A percentile compares a stretch with the other conserved stretches of the same genome.
These are phyloP conservation scores for Microctenopoma stevenorrisi DNA, from an alignment of 2,797 vertebrate genomes.

Conservation along the genomic window DNA sequence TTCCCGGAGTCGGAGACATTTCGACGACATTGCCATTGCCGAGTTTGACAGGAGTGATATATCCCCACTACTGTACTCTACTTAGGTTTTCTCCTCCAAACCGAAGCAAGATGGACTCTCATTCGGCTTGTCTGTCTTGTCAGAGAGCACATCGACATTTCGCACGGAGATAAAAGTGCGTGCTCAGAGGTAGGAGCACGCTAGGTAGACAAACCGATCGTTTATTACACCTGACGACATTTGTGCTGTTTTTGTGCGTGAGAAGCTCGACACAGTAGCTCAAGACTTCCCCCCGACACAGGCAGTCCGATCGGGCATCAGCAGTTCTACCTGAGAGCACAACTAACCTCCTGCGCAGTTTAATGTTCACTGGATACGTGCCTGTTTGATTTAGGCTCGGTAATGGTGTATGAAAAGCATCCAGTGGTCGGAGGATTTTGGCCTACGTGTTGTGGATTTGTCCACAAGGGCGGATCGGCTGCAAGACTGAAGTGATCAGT, in stretches of 20 bases:
- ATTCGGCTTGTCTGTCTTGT: conserved; percentile 90
- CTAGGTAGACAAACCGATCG: not conserved
- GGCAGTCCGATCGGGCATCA: conserved; percentile 70
- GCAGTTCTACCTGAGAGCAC: conserved; percentile 85
- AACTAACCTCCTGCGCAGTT: conserved; percentile 57
- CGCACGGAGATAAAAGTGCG: conserved; percentile 88
- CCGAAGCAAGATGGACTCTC: conserved; percentile 98
- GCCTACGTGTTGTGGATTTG: conserved; percentile 61
- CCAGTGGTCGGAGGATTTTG: conserved; percentile 58
- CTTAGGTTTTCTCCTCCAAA: conserved; percentile 82
- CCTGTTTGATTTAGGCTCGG: conserved; percentile 28
- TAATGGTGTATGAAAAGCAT: conserved; percentile 41
- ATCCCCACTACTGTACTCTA: conserved; percentile 77
- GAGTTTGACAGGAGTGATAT: conserved; percentile 87
- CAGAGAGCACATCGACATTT: conserved; percentile 93
- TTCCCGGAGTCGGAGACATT: conserved; percentile 51
- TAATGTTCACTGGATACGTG: conserved; percentile 37
- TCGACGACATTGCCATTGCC: conserved; percentile 77
- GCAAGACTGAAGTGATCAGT: conserved; percentile 52
- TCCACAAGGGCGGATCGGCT: conserved; percentile 64
- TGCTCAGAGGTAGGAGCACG: conserved; percentile 31
- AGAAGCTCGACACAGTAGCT: conserved; percentile 33
- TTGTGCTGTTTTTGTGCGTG: conserved; percentile 30
- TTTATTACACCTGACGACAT: conserved; percentile 17
- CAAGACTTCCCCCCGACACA: conserved; percentile 48